A percentile compares a stretch with the other conserved stretches of the same genome.
These are phyloP conservation scores for Brachionus koreanus DNA, from an alignment of 1,140 invertebrate species.

Conservation along the genomic window DNA sequence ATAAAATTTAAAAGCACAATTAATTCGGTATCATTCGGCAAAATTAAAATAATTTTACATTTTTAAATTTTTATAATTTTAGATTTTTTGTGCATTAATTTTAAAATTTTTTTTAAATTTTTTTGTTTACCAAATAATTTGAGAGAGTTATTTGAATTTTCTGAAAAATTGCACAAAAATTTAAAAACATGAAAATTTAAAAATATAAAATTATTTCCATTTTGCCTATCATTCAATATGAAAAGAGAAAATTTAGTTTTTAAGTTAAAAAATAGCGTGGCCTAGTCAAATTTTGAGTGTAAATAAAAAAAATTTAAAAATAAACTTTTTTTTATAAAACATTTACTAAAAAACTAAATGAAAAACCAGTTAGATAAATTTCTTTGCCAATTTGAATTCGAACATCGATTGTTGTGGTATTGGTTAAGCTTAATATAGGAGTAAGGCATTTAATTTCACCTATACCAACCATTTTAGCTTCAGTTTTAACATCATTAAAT, in stretches of 20 bases:
- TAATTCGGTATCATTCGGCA: no score
- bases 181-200: no score
- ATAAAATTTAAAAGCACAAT: no score
- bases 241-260: neutral
- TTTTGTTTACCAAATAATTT: no score
- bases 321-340: neutral
- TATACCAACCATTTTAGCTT: neutral
- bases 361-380: neutral
- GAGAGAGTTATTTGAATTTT: no score
- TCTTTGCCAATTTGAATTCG: neutral
- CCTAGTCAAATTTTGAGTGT: neutral
- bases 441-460: conserved; percentile 25
- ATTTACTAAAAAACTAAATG: neutral
- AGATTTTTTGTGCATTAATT: neutral
- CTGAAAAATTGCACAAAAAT: no score
- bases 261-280: neutral
- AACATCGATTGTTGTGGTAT: neutral
- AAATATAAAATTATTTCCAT: no score
- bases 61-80: no score
- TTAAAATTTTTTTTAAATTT: neutral
- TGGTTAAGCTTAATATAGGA: neutral
- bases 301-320: neutral
- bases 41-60: no score
- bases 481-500: neutral
- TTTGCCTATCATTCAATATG: no score